Evolutionary conservation across 2,113 vertebrate species (phyloP), one percentile per base, ranked within the genome.

Genomic region (Macrotis lagotis): DNA sequence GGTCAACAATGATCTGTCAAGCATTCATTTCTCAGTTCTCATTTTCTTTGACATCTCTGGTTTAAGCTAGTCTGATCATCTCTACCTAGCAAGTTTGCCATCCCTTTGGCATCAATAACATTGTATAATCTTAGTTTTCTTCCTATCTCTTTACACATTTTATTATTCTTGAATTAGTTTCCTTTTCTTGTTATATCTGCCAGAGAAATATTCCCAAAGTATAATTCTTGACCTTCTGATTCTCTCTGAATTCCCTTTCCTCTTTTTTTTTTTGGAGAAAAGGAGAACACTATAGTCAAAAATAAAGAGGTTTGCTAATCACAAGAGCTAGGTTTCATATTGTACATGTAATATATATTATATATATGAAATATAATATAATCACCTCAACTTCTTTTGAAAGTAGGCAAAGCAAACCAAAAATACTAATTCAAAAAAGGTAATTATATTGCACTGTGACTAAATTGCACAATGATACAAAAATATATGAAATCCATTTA

Each of bases 221-320:
- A 37, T 3, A 59, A 10, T 2, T 9, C 26, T 55, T 55, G 53
- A 16, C 66, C n/a, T 44, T 83, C n/a, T 66, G 28, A 66, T 4
- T 83, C 66, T 83, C 37, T 83, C 19, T 74, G n/a, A 83, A 83
- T 44, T 83, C 37, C 6, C 16, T 44, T 8, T 44, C 44, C 37
- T 7, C 16, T 44, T 8, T 74, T 19, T n/a, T n/a, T 74, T n/a
- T 74, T 5, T 5, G 31, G 2, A 2, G 19, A 0, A 44, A 44
- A 44, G 24, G 24, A 83, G 14, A 44, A 55, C 10, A 26, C 91
- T 95, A 93, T 49, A 49, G 31, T 93, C n/a, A 94, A 93, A 93
- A 50, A 92, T 89, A 92, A 95, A 93, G 74, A 25, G 50, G 51
- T 48, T 95, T 93, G 92, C 92, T 95, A 94, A 91, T 91, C 93